Evolutionary conservation across 1,140 invertebrate species (phyloP).

Genomic region (Littorina saxatilis): DNA sequence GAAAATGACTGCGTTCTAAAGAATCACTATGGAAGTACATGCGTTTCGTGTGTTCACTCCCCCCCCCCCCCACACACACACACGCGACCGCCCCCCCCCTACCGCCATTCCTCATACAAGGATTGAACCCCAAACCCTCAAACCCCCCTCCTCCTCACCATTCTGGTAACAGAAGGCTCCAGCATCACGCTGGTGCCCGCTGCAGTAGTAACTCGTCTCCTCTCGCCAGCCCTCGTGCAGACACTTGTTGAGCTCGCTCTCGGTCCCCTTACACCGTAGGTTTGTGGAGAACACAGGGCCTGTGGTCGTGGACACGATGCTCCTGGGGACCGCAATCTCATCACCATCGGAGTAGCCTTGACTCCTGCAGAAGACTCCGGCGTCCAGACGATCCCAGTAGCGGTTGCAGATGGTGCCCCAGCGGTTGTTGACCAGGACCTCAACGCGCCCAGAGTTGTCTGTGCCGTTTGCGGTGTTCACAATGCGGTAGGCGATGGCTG

Average conservation of each 20-base stretch:
- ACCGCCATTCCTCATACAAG: no score
- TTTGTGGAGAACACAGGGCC: constrained; percentile 56
- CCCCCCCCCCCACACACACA: no score
- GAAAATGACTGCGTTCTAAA: no score
- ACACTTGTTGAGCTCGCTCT: constrained; percentile 57
- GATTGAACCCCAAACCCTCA: no score
- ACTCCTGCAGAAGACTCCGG: constrained; percentile 57
- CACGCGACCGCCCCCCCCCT: no score
- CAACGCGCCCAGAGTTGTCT: constrained; percentile 49
- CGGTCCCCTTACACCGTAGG: constrained; percentile 56
- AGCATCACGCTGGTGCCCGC: constrained; percentile 52
- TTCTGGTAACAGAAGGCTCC: constrained; percentile 60
- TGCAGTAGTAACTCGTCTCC: constrained; percentile 43
- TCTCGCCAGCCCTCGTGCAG: constrained; percentile 56
- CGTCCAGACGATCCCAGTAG: constrained; percentile 47
- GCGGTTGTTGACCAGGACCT: constrained; percentile 62
- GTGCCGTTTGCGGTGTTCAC: neutral
- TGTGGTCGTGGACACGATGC: neutral
- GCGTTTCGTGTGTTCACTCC: no score
- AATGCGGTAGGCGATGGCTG: neutral
- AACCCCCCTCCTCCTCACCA: no score
- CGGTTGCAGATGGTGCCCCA: constrained; percentile 64
- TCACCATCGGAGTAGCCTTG: neutral
- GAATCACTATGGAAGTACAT: no score
- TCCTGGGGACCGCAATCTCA: neutral